Evolutionary conservation across 1,140 invertebrate genomes (phyloP), one percentile per base, ranked within the genome.

Genomic region (Drosophila neocordata): DNA sequence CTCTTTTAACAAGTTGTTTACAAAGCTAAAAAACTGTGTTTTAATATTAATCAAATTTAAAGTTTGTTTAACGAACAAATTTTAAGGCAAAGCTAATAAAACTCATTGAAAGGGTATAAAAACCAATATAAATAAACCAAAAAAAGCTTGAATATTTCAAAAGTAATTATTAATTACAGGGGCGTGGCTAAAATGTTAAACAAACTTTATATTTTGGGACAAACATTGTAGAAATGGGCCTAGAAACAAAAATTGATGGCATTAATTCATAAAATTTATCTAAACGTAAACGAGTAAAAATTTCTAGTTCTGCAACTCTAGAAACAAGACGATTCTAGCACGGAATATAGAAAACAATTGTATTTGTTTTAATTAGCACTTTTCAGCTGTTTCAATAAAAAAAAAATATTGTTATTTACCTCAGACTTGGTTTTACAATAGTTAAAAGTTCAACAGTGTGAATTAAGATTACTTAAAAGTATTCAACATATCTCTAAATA

Each of bases 311-410:
- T 20, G 2, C 9, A 48, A 48, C 15, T 20, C 2, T 6, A 31
- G 27, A 31, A 4, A 31, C 15, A 48, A 20, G 9, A 9, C 4
- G 41, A 48, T 4, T 11, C 15, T 9, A 20, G 41, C 41, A 9
- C 7, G 18, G 5, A 9, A 18, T 48, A 20, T 11, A 11, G 2
- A 48, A 48, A 48, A 48, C 41, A 48, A 48, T 20, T 20, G 41
- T 20, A 48, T 48, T 48, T 48, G 41, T 20, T 48, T 48, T 48
- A 48, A 48, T 48, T 48, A 48, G 8, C 41, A 20, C 5, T 48
- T 48, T 48, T 48, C 41, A 48, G 41, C 41, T 48, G 41, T 48
- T 48, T 48, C 15, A 48, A 48, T 12, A 48, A 9, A 9, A 48
- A 44, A 15, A 24, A 4, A 24, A 24, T 2, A 24, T 6, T 31